Conservation (phyloP, 2,113 vertebrate species). For the Entomyzon cyanotis region DNA sequence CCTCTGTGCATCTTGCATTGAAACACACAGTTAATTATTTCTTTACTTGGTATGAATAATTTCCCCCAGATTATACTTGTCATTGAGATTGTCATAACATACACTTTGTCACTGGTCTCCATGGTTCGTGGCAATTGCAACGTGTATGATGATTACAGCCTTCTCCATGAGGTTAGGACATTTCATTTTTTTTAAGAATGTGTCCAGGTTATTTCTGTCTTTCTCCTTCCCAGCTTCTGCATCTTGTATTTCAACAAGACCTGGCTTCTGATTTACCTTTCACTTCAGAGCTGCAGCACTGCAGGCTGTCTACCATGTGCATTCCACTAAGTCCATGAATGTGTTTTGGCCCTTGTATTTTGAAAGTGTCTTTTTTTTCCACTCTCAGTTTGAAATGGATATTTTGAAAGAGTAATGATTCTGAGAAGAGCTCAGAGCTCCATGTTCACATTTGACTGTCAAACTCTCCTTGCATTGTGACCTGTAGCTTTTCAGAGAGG, state of each 20-base stretch:
- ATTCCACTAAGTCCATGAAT: background rate
- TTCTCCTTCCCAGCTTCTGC: conserved; percentile 14
- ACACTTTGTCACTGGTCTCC: conserved; percentile 24
- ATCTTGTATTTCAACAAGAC: conserved; percentile 41
- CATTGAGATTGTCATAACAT: background rate
- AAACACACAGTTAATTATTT: conserved; percentile 21
- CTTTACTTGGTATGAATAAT: background rate
- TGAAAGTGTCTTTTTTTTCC: background rate
- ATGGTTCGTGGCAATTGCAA: background rate
- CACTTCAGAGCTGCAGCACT: background rate
- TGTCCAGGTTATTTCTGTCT: background rate
- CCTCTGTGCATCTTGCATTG: conserved; percentile 46
- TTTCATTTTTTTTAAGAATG: conserved; percentile 28
- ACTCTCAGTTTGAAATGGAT: background rate
- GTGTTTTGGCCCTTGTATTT: background rate
- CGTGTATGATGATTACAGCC: conserved; percentile 53
- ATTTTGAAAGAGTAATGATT: background rate
- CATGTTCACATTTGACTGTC: background rate
- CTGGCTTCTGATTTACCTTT: conserved; percentile 50
- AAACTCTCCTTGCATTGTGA: background rate
- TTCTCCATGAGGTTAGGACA: conserved; percentile 42
- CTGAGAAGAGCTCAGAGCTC: background rate
- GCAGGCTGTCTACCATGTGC: background rate
- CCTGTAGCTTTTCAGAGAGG: background rate
- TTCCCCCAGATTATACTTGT: conserved; percentile 9